Evolutionary conservation across 30 jellyfish, hydroid and myxozoan species (phyloP), one percentile per base, ranked within the genome.

Genomic region (Calvadosia cruxmelitensis): DNA sequence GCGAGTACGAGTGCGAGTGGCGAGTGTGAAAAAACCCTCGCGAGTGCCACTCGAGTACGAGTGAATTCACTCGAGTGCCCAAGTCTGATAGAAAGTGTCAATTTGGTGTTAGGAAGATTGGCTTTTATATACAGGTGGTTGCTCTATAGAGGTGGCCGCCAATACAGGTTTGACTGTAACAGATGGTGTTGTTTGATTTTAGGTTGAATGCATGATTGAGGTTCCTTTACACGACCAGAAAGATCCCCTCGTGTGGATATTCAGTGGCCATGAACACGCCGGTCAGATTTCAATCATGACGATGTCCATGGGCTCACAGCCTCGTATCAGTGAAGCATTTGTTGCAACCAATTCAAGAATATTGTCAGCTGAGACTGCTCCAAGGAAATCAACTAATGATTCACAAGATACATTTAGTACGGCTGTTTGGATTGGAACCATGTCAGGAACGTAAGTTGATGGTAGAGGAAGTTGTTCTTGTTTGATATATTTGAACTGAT

Each of bases 211-310:
- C 63, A 62, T 81, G 23, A 53, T 88, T 53, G 97, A 88, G 53
- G 76, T 88, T 2, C 72, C 97, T 20, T 71, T 70, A 3, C 63
- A 67, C 33, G 72, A 70, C 70, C 67, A 76, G 12, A 36, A 49
- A 27, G 70, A 81, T 66, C 93, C 97, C 3, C 53, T 88, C 27
- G 64, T 88, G 3, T 88, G 97, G 97, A 66, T 88, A 7, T 81
- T 88, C 73, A 76, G 95, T 49, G 97, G 97, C 51, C 75, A 52
- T 52, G 97, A 88, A 25, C 97, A 88, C 57, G 42, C 87, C 0
- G 97, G 97, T 29, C 76, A 64, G 42, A 78, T 88, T n/a, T 78
- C 97, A 2, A 36, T 88, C 30, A 75, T 88, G 84, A 85, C 80
- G 61, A 80, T 88, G 97, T 52, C 77, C 66, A 88, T 86, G 94